Conservation (phyloP, 2,113 vertebrate genomes). For the Trochalopteron elliotii region DNA sequence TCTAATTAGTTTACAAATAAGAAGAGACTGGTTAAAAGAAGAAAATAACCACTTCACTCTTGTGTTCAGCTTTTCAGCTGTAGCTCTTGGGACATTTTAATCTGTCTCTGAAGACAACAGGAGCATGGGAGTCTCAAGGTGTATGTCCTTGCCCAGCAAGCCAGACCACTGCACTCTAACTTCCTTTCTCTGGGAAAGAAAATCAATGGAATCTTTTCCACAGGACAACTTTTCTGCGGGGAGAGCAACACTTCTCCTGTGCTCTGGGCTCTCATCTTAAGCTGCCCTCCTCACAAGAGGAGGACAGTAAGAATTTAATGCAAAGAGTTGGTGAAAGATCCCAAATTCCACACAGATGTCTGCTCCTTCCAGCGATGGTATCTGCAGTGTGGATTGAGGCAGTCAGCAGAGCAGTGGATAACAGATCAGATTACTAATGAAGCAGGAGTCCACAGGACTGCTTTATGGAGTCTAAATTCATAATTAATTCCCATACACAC, state of each 20-base stretch:
- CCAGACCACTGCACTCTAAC: background rate
- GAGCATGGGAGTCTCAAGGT: background rate
- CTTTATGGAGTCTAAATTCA: background rate
- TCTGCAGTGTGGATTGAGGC: background rate
- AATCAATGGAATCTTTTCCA: background rate
- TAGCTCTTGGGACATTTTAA: background rate
- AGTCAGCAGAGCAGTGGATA: background rate
- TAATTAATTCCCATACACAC: constrained; percentile 42
- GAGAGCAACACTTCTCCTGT: background rate
- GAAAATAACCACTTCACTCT: background rate
- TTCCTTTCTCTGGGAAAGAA: background rate
- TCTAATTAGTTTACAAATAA: background rate
- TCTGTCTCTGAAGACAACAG: background rate
- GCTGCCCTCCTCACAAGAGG: background rate
- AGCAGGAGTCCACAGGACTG: background rate
- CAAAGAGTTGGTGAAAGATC: background rate
- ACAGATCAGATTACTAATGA: constrained; percentile 19
- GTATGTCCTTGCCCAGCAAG: fast-evolving
- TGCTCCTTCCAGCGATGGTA: background rate
- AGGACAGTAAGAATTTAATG: background rate
- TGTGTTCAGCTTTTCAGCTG: background rate
- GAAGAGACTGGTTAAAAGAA: background rate
- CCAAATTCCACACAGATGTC: background rate
- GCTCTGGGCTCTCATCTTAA: background rate
- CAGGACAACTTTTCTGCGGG: background rate